Base-by-base conservation (phyloP, 2,888 invertebrate genomes). In the Thecocarcelia acutangulata region DNA sequence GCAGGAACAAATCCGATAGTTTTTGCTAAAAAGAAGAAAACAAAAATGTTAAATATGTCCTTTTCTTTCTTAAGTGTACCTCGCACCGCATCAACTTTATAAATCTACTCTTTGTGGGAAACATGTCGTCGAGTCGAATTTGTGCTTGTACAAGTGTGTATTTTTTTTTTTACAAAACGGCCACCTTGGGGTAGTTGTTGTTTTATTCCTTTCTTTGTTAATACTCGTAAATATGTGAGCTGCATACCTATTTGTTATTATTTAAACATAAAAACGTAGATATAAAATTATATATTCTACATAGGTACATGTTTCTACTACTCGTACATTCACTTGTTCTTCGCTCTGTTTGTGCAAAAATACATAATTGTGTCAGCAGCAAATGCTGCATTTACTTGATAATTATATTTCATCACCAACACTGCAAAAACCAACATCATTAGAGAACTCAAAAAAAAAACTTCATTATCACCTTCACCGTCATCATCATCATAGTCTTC, bases 311-410 rank as follows among this genome's bases (percentile, higher is more conserved):
- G 8, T 63, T 21, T 21, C 11, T 9, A 42, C 28, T 59, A 37
- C 19, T 3, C 42, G 24, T 8, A 50, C 15, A 19, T 68, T 58
- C 59, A 21, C 75, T 76, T 69, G 46, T 56, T 61, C 61, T 69
- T 54, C 37, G 46, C 61, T 33, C 54, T 19, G 33, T 52, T 79
- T 73, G 59, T 66, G 72, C 72, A 72, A 66, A 64, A 75, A 70
- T n/a, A n/a, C n/a, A n/a, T 46, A 80, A 85, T 84, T 87, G 86
- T 87, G 87, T 87, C 87, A 87, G 86, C 84, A 85, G 85, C 86
- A 87, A 74, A 82, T 78, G 84, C 85, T 84, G 86, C 80, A 70
- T 33, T 70, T 46, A 59, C 50, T 50, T 69, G 74, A 56, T 56
- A 40, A 73, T 61, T 54, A 68, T 19, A 6, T 19, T 52, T 79